Evolutionary conservation across 2,797 vertebrate genomes (phyloP), one percentile per base, ranked within the genome.

Genomic region (Spizella passerina): DNA sequence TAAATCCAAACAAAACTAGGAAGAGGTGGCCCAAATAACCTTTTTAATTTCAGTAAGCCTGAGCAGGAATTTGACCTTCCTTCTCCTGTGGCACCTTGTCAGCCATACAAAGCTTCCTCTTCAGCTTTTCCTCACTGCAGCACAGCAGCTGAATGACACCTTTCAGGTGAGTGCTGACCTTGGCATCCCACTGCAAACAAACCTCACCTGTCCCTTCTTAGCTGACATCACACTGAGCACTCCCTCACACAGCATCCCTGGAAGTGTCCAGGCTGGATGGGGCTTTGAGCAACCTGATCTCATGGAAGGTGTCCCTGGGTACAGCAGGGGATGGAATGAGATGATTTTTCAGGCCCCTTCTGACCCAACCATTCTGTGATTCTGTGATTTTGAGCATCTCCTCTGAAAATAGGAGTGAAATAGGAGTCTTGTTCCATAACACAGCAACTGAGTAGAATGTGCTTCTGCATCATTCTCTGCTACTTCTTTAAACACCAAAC

Each of bases 301-400:
- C 13, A 2, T 13, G 12, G 27, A 69, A 69, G 29, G 29, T 50
- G n/a, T 63, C 43, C n/a, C 43, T 49, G 41, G n/a, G 7, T n/a
- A 69, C 1, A 4, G n/a, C 23, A 69, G 49, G 19, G 18, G 11
- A 11, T 6, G 56, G 64, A 64, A 64, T 0, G 0, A 70, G 32
- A 38, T 0, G 3, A 39, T 77, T 21, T 64, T 39, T 27, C 26
- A 70, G 43, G 29, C 23, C 12, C 32, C 44, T 52, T 82, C 50
- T 9, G 15, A 52, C 6, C 38, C 23, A 30, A 63, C 38, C 12
- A 34, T 43, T 82, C 52, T n/a, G 52, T n/a, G 30, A 53, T 53
- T 4, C 36, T 52, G 66, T 38, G 55, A 60, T 60, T 70, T 89
- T 77, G 47, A 82, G 39, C 43, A 82, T 8, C 49, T 73, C 24